Evolutionary conservation across 1,140 invertebrate species (phyloP), one percentile per base, ranked within the genome.

Genomic region (Cecropterus lyciades): DNA sequence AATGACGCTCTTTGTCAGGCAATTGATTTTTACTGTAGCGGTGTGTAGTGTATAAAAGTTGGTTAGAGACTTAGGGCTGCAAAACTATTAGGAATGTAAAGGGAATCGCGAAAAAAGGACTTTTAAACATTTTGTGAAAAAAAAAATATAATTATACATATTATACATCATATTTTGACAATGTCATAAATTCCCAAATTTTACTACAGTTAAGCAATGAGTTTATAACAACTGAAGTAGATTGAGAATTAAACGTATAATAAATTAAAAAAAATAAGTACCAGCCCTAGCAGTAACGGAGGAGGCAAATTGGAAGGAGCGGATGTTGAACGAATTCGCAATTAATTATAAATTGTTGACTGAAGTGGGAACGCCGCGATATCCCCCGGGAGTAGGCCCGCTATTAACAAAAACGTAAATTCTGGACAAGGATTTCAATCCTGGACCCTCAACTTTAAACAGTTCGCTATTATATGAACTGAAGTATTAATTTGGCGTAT

Each of bases 281-380:
- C 10, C n/a, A 37, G 33, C 33, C 33, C 33, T 37, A 7, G 10
- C 33, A 37, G 9, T 11, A 11, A n/a, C n/a, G 1, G 33, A n/a
- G 33, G 10, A 11, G n/a, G 33, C 0, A 9, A 37, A 37, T 37
- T 10, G 33, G 33, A 37, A 37, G 33, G 33, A 10, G 10, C 33
- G 33, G 33, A 37, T 11, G 33, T 37, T 37, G 33, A 10, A 33
- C 8, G 30, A 7, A 37, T 37, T 11, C 33, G 10, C 33, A 10
- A n/a, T 37, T 37, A 37, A 37, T 37, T 37, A 37, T 37, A 37
- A 37, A 37, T 37, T 37, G 33, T n/a, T 37, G 33, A 37, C 33
- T 37, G 33, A 11, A 37, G 33, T 37, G 33, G 33, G 33, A 37
- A 4, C 33, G 33, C 33, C 10, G 7, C 11, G 33, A 37, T 11